Percentiles rank a stretch among this genome's conserved stretches.
phyloP scores from a whole-genome alignment of 2,797 vertebrate species.

The Enteromius mattozi region DNA sequence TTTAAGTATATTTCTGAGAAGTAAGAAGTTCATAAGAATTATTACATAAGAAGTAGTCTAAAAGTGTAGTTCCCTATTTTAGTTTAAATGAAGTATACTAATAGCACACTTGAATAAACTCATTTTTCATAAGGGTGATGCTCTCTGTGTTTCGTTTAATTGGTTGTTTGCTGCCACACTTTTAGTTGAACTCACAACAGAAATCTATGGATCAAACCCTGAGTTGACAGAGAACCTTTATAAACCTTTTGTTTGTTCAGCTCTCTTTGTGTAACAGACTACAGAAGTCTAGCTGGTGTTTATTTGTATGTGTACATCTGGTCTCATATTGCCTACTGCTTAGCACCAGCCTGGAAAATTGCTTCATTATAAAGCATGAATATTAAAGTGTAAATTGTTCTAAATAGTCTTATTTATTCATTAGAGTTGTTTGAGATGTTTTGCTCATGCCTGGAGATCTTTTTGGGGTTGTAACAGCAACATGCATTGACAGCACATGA shows the following conservation, averaged over 20 bases:
- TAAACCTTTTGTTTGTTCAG: neutral
- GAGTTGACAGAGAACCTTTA: neutral
- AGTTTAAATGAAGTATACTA: no score
- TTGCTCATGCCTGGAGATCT: constrained; percentile 35
- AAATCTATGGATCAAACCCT: neutral
- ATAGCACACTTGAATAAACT: no score
- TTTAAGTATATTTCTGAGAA: no score
- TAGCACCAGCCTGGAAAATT: constrained; percentile 45
- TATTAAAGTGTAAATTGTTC: constrained; percentile 54
- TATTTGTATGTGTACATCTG: neutral
- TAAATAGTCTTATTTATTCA: constrained; percentile 59
- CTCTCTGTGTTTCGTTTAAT: neutral
- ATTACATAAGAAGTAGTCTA: no score
- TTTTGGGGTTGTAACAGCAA: constrained; percentile 41
- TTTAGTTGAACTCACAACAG: neutral
- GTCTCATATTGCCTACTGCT: constrained; percentile 13
- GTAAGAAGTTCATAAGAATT: no score
- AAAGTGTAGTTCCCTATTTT: no score
- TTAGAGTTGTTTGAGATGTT: constrained; percentile 46
- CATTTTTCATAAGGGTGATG: neutral
- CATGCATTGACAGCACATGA: constrained; percentile 22
- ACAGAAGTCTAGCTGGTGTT: neutral
- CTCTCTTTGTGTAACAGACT: neutral
- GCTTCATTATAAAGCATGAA: constrained; percentile 50
- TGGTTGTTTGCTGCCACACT: neutral